These are phyloP conservation scores for Vollenhovia emeryi DNA, from an alignment of 1,140 invertebrate genomes.

Conservation along the genomic window DNA sequence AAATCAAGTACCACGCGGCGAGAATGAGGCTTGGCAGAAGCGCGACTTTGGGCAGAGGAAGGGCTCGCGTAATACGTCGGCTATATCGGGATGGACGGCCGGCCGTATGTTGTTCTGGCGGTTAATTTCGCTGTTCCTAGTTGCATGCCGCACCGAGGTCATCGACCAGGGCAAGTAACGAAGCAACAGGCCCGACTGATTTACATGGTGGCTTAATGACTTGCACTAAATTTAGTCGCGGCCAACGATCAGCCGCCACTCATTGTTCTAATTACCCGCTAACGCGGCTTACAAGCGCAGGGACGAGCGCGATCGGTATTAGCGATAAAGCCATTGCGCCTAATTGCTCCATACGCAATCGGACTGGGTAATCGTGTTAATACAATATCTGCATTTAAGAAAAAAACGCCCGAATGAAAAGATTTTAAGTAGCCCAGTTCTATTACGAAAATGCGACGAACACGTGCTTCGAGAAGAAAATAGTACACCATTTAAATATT, in stretches of 20 bases:
- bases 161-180: slow-evolving; percentile 54
- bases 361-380: not conserved
- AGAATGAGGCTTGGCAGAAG: slow-evolving; percentile 28
- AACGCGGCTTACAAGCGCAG: slow-evolving; percentile 21
- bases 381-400: not conserved
- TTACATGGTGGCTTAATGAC: slow-evolving; percentile 59
- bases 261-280: slow-evolving; percentile 57
- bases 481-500: not conserved
- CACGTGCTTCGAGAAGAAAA: not conserved
- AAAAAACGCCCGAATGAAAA: not conserved
- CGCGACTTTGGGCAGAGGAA: slow-evolving; percentile 45
- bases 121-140: slow-evolving; percentile 66
- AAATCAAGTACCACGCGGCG: slow-evolving; percentile 22
- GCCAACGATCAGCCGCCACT: slow-evolving; percentile 43
- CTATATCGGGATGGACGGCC: slow-evolving; percentile 68
- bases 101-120: slow-evolving; percentile 67
- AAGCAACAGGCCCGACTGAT: slow-evolving; percentile 55
- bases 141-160: slow-evolving; percentile 56
- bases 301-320: slow-evolving; percentile 2
- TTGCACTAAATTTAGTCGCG: slow-evolving; percentile 44
- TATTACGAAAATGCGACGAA: not conserved
- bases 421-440: not conserved
- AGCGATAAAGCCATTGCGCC: slow-evolving; percentile 20
- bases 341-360: slow-evolving; percentile 13
- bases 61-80: slow-evolving; percentile 64